Percentiles rank a stretch among this genome's conserved stretches.
phyloP scores from a whole-genome alignment of 2,113 vertebrate species.

The Paradisaea rubra region DNA sequence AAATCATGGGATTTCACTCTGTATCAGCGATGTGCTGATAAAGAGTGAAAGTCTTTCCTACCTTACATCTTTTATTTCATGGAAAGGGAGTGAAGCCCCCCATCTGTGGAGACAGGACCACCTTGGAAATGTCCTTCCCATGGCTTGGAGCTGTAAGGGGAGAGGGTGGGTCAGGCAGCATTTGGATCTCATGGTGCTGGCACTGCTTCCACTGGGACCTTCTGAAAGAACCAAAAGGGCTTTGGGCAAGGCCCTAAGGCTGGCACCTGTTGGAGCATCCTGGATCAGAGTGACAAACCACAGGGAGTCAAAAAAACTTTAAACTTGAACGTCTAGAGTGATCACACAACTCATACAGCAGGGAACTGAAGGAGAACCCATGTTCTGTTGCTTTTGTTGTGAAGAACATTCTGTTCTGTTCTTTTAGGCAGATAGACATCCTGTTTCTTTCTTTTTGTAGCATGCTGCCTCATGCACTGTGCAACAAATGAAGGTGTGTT shows the following conservation, averaged over 20 bases:
- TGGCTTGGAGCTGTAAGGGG: background rate
- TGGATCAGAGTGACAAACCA: background rate
- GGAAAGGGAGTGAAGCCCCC: background rate
- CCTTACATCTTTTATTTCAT: background rate
- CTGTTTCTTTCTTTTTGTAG: background rate
- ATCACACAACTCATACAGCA: background rate
- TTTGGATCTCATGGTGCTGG: background rate
- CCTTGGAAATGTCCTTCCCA: background rate
- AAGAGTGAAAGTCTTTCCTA: background rate
- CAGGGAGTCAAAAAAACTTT: background rate
- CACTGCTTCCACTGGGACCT: background rate
- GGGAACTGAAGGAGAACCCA: background rate
- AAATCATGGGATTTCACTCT: background rate
- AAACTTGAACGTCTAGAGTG: background rate
- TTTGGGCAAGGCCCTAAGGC: background rate
- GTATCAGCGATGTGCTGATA: rapidly evolving
- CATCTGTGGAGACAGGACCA: background rate
- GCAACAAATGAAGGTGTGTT: background rate
- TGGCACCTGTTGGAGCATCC: background rate
- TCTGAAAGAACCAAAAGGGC: background rate
- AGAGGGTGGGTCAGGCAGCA: background rate
- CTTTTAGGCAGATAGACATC: background rate
- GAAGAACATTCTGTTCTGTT: background rate
- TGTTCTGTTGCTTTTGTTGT: background rate
- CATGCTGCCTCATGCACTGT: background rate